phyloP scores from a whole-genome alignment of 2,113 vertebrate genomes.

The Eclectus roratus region DNA sequence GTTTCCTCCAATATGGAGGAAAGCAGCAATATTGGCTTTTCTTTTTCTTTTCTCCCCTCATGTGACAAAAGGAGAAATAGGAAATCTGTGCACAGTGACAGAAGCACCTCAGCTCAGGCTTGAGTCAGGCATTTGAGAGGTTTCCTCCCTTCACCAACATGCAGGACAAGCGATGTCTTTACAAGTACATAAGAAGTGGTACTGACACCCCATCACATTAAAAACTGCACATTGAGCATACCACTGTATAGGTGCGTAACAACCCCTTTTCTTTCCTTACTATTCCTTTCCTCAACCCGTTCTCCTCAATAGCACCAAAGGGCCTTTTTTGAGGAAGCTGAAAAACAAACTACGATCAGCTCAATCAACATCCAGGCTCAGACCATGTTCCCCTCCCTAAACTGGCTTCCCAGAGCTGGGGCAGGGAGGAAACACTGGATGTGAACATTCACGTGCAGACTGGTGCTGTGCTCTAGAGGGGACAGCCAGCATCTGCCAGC shows the following conservation, averaged over 20 bases:
- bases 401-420: not conserved
- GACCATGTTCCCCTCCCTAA: fast-evolving
- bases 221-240: not conserved
- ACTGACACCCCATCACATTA: not conserved
- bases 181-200: not conserved
- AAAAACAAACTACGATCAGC: not conserved
- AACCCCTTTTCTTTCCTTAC: not conserved
- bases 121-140: not conserved
- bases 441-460: fast-evolving
- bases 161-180: not conserved
- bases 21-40: not conserved
- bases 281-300: not conserved
- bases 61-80: not conserved
- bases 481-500: not conserved
- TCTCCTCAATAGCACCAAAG: not conserved
- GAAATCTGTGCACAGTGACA: not conserved
- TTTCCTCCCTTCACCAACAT: not conserved
- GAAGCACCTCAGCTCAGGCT: not conserved
- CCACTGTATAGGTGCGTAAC: fast-evolving
- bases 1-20: not conserved
- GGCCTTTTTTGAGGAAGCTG: not conserved
- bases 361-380: not conserved
- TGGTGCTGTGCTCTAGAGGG: not conserved
- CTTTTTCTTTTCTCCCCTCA: not conserved
- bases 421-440: not conserved